A percentile compares a stretch with the other conserved stretches of the same genome.
Conservation (phyloP, 2,888 invertebrate genomes). For the Loripinus fragilis region DNA sequence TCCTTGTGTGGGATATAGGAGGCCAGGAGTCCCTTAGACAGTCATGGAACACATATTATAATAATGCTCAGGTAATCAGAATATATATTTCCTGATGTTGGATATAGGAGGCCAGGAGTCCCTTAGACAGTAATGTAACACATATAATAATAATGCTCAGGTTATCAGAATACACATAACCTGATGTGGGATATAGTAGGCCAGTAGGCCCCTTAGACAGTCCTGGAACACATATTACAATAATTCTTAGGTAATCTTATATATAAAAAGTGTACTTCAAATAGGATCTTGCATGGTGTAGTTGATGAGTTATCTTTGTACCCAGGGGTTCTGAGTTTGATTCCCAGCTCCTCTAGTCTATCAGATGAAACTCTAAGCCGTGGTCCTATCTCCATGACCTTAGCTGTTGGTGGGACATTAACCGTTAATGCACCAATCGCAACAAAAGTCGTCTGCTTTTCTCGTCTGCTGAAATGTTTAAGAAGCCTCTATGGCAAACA, state of each 20-base stretch:
- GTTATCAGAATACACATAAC: constrained; percentile 95
- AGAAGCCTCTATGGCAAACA: too few relatives aligned
- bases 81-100: constrained; percentile 99
- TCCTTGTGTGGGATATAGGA: constrained; percentile 99
- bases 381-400: too few relatives aligned
- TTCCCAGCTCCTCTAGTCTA: too few relatives aligned
- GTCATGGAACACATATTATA: constrained; percentile 99
- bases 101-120: constrained; percentile 99
- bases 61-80: constrained; percentile 98
- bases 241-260: constrained; percentile 96
- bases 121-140: constrained; percentile 98
- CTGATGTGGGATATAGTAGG: constrained; percentile 99
- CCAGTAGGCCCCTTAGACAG: constrained; percentile 95
- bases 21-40: constrained; percentile 97
- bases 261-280: too few relatives aligned
- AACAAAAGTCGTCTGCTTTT: too few relatives aligned
- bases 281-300: too few relatives aligned
- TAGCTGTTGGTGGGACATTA: too few relatives aligned
- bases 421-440: too few relatives aligned
- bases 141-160: constrained; percentile 98
- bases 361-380: too few relatives aligned
- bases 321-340: too few relatives aligned
- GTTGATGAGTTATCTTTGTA: too few relatives aligned
- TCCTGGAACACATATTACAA: constrained; percentile 99
- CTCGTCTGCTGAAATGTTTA: too few relatives aligned